Evolutionary conservation across 2,797 vertebrate genomes (phyloP), one percentile per base, ranked within the genome.

Genomic region (Brachyrhaphis roseni): DNA sequence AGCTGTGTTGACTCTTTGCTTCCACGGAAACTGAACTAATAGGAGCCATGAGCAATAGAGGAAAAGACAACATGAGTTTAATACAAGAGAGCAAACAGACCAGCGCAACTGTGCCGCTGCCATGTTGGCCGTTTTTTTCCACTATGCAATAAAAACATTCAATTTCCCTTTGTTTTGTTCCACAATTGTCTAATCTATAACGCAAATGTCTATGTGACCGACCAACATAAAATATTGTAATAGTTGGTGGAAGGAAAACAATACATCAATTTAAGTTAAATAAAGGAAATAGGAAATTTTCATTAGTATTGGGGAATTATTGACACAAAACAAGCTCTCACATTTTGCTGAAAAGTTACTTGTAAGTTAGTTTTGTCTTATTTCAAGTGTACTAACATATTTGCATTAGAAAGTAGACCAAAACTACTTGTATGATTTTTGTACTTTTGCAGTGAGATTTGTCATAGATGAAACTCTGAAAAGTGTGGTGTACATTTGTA

Each of bases 1-100:
- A 87, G 77, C 28, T 70, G 51, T 86, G 79, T 86, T 84, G 75
- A 88, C 80, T 83, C 74, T 82, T 76, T 81, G 76, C 78, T 79
- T 78, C 77, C 88, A 74, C 46, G 36, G 77, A 53, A 79, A 81
- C 31, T 62, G 73, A 87, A 55, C 55, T 77, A 81, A 80, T 80
- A 82, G 76, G 87, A 89, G 34, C 13, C 20, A 0, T 0, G 53
- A 82, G 46, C n/a, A 55, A 86, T 80, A 31, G 28, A 31, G 34
- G 70, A 45, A 77, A 59, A 82, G 73, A 73, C 73, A 84, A 72
- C 57, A 53, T 16, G 20, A 82, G 45, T 11, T 10, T 51, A 86
- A 87, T 86, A 79, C 79, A 78, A 78, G 75, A 36, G 53, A 16
- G 70, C 74, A 81, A 74, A 81, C 72, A 78, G 74, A 72, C 39